These are phyloP conservation scores for Alces alces DNA, from an alignment of 2,113 vertebrate species.

Conservation along the genomic window DNA sequence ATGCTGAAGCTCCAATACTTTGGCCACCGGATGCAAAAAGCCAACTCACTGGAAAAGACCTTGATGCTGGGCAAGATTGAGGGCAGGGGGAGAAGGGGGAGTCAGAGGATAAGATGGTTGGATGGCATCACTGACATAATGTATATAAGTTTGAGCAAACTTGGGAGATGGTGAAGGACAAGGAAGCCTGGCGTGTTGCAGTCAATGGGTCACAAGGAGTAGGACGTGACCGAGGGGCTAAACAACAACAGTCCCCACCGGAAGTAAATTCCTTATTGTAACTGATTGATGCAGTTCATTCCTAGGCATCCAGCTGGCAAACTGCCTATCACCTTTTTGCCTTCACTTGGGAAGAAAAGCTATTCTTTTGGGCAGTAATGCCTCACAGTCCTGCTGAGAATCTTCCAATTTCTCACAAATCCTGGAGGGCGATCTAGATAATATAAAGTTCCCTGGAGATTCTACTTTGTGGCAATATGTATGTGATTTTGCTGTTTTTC, in stretches of 20 bases:
- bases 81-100: background rate
- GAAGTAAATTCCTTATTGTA: background rate
- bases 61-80: background rate
- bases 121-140: background rate
- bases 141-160: background rate
- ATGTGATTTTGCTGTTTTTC: background rate
- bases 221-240: rapidly evolving
- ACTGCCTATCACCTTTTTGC: background rate
- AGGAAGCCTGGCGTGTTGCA: background rate
- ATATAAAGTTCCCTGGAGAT: background rate
- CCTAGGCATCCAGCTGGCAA: background rate
- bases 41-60: background rate
- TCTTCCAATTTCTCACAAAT: background rate
- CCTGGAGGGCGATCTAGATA: background rate
- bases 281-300: background rate
- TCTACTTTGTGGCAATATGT: background rate
- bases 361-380: background rate
- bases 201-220: background rate
- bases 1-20: background rate
- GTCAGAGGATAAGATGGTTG: background rate
- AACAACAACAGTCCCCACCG: background rate
- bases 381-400: background rate
- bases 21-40: background rate
- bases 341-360: background rate
- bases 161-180: background rate